Evolutionary conservation across 1,140 invertebrate species (phyloP), one percentile per base, ranked within the genome.

Genomic region (Drosophila pectinifera): DNA sequence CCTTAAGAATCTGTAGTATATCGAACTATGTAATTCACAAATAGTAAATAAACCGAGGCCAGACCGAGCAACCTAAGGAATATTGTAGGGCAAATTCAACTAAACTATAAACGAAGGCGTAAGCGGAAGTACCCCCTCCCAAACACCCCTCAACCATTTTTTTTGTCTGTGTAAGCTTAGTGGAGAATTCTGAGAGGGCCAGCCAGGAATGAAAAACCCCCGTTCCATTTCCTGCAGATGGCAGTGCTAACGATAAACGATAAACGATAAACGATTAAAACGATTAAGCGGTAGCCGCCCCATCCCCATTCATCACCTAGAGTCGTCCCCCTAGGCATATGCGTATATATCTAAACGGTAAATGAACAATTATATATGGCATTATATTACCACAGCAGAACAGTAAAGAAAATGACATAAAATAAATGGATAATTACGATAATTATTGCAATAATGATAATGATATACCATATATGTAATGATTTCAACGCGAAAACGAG

Each of bases 11-110:
- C 82, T 88, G 84, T 88, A 88, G 84, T 78, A 89, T 89, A 88
- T 88, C 84, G 57, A 88, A 89, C 80, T 89, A 88, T 85, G 69
- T 85, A 85, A 86, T 78, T 85, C 82, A 85, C 78, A 73, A 80
- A 84, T 85, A 86, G 75, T 68, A 83, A 86, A 86, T 83, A 88
- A 67, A 62, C 41, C 42, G 63, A 78, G 65, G 56, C 41, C 51
- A 75, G 46, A 45, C 65, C 39, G 56, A 56, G 64, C 43, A 57
- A 51, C 56, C 65, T 41, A 54, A 58, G 62, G 63, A 65, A 77
- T 80, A 89, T 49, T 78, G 84, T 88, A 88, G 84, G 85, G 65
- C 73, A 80, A 80, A 88, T 88, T 88, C 80, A 74, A 82, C 83
- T 86, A 70, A 84, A 78, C 39, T 45, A 58, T 75, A 69, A 43